Evolutionary conservation across 2,888 invertebrate genomes (phyloP), one percentile per base, ranked within the genome.

Genomic region (Drosophila ochracea): DNA sequence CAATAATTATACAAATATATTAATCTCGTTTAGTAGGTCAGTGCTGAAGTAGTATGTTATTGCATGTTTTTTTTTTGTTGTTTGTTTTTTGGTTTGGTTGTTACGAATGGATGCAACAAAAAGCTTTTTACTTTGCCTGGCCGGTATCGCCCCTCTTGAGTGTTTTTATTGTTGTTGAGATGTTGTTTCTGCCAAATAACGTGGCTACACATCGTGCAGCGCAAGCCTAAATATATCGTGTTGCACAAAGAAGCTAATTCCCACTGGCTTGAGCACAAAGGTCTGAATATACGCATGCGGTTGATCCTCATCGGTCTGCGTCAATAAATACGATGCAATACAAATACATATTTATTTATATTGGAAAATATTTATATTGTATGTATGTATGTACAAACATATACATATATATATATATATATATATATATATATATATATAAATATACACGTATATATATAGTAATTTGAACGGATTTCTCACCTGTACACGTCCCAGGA

Each of bases 401-500:
- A 21, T 52, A 35, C 9, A 9, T 43, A 54, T 50, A 43, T 19
- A 57, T 52, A 25, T 16, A 9, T 43, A 54, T 50, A 43, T 13
- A 57, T 31, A 41, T 37, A 35, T 37, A 43, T 47, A 62, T 57
- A 50, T 21, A 55, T 52, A 25, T 16, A 9, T 43, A 54, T 50
- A 43, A 19, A 57, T 31, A 41, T 37, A 35, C 43, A 19, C 21
- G 7, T 37, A 43, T 47, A 62, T 57, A 50, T 21, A 55, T 50
- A 19, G 4, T 49, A 11, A 19, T 28, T 50, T 28, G 10, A 50
- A 28, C 5, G 19, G 5, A 50, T 6, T 55, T 92, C 94, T 94
- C 94, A 98, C 99, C 97, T 99, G 97, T 92, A 99, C 95, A 94
- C 99, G 97, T 90, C 99, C 99, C 86, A 99, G 95, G 62, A 99